A percentile compares a stretch with the other conserved stretches of the same genome.
phyloP scores from a whole-genome alignment of 64 coral and sea anemone species.

The Actinia equina region DNA sequence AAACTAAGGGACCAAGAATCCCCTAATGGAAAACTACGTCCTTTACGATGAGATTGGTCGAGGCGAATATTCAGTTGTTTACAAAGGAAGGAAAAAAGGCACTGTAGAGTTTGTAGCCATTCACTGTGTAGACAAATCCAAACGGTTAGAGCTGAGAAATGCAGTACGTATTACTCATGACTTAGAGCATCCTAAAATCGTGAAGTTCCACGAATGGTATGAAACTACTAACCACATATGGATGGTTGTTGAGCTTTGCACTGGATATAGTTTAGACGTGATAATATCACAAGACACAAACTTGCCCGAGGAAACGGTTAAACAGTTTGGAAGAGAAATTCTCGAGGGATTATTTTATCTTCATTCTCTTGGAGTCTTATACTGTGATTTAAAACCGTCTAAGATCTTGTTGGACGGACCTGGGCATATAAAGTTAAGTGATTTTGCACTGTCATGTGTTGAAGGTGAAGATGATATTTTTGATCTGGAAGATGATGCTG shows the following conservation, averaged over 20 bases:
- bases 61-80: slow-evolving; percentile 89
- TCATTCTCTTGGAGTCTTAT: slow-evolving; percentile 80
- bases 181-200: slow-evolving; percentile 84
- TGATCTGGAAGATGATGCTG: slow-evolving; percentile 33
- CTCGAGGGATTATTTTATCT: slow-evolving; percentile 70
- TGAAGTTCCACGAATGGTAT: slow-evolving; percentile 95
- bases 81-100: slow-evolving; percentile 98
- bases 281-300: slow-evolving; percentile 76
- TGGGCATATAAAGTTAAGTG: slow-evolving; percentile 78
- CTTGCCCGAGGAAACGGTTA: slow-evolving; percentile 75
- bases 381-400: slow-evolving; percentile 86
- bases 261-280: slow-evolving; percentile 72
- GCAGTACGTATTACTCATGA: slow-evolving; percentile 94
- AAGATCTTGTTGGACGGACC: slow-evolving; percentile 85
- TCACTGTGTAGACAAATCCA: slow-evolving; percentile 94
- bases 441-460: slow-evolving; percentile 89
- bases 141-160: slow-evolving; percentile 90
- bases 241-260: slow-evolving; percentile 97
- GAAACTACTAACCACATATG: slow-evolving; percentile 99
- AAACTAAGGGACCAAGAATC: background rate
- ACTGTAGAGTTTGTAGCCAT: slow-evolving; percentile 96
- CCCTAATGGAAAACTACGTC: slow-evolving; percentile 89
- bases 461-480: slow-evolving; percentile 90
- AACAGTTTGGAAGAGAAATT: slow-evolving; percentile 75
- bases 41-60: slow-evolving; percentile 94